Conservation (phyloP, 2,888 invertebrate genomes). For the Adineta ricciae region DNA sequence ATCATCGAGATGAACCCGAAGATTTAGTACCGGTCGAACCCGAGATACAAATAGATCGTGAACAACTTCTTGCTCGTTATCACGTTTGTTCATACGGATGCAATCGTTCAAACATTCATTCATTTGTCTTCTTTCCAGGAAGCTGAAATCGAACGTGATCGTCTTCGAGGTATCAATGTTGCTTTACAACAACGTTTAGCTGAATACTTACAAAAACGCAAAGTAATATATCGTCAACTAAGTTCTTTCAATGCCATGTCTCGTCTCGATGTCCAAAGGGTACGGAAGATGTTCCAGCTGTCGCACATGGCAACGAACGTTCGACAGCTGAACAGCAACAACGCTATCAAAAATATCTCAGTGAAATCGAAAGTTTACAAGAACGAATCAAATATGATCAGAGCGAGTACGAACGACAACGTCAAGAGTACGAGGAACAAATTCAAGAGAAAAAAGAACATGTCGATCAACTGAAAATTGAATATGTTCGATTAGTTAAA, state of each 20-base stretch:
- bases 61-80: slow-evolving; percentile 28
- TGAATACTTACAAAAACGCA: slow-evolving; percentile 48
- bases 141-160: slow-evolving; percentile 43
- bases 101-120: not conserved
- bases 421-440: slow-evolving; percentile 41
- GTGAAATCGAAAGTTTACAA: slow-evolving; percentile 33
- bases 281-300: slow-evolving; percentile 37
- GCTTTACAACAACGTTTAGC: slow-evolving; percentile 49
- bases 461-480: slow-evolving; percentile 44
- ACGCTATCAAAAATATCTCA: slow-evolving; percentile 48
- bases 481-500: slow-evolving; percentile 46
- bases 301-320: slow-evolving; percentile 44
- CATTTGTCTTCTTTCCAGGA: slow-evolving; percentile 35
- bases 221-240: slow-evolving; percentile 36
- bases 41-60: slow-evolving; percentile 12
- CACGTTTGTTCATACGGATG: not conserved
- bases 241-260: not conserved
- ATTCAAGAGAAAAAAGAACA: slow-evolving; percentile 43
- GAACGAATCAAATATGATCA: slow-evolving; percentile 23
- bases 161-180: slow-evolving; percentile 44
- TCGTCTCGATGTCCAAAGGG: slow-evolving; percentile 36
- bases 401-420: slow-evolving; percentile 16
- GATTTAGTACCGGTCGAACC: slow-evolving; percentile 20
- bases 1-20: slow-evolving; percentile 19
- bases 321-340: slow-evolving; percentile 48